Conservation (phyloP, 1,140 invertebrate species). For the Drosophila elegans region DNA sequence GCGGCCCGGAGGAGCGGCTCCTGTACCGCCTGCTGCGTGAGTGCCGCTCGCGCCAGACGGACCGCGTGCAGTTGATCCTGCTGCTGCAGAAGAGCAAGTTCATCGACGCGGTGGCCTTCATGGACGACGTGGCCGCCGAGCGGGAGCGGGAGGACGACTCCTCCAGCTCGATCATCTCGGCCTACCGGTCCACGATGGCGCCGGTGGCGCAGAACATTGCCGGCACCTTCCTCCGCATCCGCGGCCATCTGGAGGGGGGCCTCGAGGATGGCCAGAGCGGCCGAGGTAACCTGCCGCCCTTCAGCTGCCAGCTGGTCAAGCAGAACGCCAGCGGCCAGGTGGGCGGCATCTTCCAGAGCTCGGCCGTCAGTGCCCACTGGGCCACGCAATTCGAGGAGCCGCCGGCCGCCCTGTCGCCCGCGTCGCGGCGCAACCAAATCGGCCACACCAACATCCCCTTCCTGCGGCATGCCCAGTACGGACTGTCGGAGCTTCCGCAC, state of each 20-base stretch:
- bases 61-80: slow-evolving; percentile 71
- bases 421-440: not conserved
- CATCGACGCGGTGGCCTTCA: slow-evolving; percentile 74
- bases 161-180: slow-evolving; percentile 46
- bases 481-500: not conserved
- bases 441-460: slow-evolving; percentile 67
- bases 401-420: no score
- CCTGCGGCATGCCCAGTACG: slow-evolving; percentile 50
- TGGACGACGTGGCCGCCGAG: slow-evolving; percentile 63
- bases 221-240: slow-evolving; percentile 67
- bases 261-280: slow-evolving; percentile 6
- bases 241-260: slow-evolving; percentile 43
- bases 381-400: slow-evolving; percentile 29
- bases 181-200: slow-evolving; percentile 75
- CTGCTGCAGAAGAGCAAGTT: slow-evolving; percentile 77
- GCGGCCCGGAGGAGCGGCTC: slow-evolving; percentile 61
- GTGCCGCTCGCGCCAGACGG: slow-evolving; percentile 38
- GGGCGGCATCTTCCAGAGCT: slow-evolving; percentile 70
- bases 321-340: slow-evolving; percentile 57
- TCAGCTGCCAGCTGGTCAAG: slow-evolving; percentile 72
- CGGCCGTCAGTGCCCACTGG: slow-evolving; percentile 65
- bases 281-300: slow-evolving; percentile 46
- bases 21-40: slow-evolving; percentile 55
- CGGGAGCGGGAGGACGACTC: slow-evolving; percentile 8
- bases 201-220: slow-evolving; percentile 67